phyloP scores from a whole-genome alignment of 2,888 invertebrate genomes.

The Crematogaster levior region DNA sequence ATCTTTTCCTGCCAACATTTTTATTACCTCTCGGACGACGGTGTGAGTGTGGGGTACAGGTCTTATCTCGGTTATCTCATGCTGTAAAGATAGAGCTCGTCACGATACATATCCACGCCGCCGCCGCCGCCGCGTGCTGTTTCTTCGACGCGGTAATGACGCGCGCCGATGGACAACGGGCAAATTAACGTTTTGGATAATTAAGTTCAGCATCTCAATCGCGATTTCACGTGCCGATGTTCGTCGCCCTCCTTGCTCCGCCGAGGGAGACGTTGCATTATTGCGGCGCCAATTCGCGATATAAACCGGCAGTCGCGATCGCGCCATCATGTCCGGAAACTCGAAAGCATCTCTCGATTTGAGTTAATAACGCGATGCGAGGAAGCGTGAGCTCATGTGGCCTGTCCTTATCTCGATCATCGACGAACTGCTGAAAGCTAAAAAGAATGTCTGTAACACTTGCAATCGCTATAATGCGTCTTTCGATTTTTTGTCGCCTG shows the following conservation, averaged over 20 bases:
- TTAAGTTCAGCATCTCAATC: constrained; percentile 39
- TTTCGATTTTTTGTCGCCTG: neutral
- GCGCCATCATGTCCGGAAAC: neutral
- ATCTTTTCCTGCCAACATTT: constrained; percentile 19
- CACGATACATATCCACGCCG: constrained; percentile 34
- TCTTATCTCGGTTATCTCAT: constrained; percentile 51
- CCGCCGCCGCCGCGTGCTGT: neutral
- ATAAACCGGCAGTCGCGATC: neutral
- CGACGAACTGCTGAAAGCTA: neutral
- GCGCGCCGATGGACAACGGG: constrained; percentile 37
- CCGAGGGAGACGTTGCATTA: constrained; percentile 26
- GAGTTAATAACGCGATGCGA: neutral
- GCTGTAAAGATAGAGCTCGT: constrained; percentile 51
- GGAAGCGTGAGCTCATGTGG: neutral
- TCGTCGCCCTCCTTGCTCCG: constrained; percentile 13
- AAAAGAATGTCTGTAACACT: neutral
- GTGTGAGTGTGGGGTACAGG: neutral
- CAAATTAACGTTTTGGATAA: constrained; percentile 43
- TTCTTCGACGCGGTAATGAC: constrained; percentile 28
- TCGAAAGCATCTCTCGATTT: neutral
- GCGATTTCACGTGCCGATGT: constrained; percentile 23
- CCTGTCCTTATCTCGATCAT: neutral
- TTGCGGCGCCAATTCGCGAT: neutral
- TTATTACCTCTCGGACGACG: constrained; percentile 28
- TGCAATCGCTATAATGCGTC: neutral